Conservation (phyloP, 2,113 vertebrate genomes). For the Cryptotis parvus region DNA sequence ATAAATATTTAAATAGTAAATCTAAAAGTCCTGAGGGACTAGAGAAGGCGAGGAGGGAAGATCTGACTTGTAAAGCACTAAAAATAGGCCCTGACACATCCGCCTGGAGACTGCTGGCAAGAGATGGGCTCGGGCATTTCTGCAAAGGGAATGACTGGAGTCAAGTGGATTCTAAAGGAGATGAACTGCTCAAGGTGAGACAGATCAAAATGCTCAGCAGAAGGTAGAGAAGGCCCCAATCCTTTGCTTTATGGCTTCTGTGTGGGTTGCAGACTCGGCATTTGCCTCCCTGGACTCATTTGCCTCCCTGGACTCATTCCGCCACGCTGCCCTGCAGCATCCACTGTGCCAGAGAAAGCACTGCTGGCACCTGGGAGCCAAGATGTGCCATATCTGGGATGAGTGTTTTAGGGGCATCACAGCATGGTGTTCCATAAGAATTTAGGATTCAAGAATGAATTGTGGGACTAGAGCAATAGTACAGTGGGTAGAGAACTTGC, state of each 20-base stretch:
- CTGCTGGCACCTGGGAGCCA: background rate
- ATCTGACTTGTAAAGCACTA: conserved; percentile 52
- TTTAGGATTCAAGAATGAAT: background rate
- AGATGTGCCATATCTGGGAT: background rate
- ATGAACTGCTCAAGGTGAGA: background rate
- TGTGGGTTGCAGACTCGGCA: background rate
- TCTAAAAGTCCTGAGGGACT: conserved; percentile 70
- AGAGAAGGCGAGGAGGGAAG: conserved; percentile 27
- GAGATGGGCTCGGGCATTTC: background rate
- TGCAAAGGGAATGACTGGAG: background rate
- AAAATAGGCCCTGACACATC: conserved; percentile 63
- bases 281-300: background rate
- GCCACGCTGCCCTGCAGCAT: rapidly evolving
- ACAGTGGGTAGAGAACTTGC: too few relatives aligned
- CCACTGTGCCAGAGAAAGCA: background rate
- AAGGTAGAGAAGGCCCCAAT: background rate
- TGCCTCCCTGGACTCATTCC: too few relatives aligned
- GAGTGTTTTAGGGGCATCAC: background rate
- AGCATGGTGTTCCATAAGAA: background rate
- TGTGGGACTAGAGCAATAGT: too few relatives aligned
- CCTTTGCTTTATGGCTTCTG: background rate
- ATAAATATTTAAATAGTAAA: conserved; percentile 80
- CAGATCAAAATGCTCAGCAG: background rate
- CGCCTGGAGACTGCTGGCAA: background rate
- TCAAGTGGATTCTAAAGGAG: background rate